Evolutionary conservation across 2,797 vertebrate genomes (phyloP).

Genomic region (Oophaga sylvatica): DNA sequence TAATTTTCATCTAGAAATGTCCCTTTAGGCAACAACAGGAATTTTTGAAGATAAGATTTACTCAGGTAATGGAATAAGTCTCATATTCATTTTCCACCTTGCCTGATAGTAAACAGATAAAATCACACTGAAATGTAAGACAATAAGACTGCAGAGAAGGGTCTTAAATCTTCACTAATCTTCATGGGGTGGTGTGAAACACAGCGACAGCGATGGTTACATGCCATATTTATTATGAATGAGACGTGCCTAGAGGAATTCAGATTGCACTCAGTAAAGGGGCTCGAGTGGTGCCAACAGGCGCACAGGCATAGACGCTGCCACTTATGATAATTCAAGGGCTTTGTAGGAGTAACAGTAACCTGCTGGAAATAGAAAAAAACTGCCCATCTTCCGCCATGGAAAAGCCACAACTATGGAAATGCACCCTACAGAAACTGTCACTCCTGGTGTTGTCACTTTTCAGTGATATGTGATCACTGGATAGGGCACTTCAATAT

Average conservation of each 20-base stretch:
- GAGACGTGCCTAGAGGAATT: background rate
- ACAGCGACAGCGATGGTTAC: background rate
- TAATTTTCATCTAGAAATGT: conserved; percentile 34
- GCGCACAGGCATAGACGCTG: background rate
- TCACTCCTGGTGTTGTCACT: too few species aligned
- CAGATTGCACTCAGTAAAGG: background rate
- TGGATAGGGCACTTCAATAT: too few species aligned
- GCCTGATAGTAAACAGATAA: conserved; percentile 18
- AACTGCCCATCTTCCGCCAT: background rate
- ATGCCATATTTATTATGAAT: background rate
- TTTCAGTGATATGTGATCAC: too few species aligned
- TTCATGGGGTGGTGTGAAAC: background rate
- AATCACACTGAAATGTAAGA: conserved; percentile 27
- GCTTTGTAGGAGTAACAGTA: background rate
- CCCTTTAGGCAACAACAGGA: conserved; percentile 24
- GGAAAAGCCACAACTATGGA: too few species aligned
- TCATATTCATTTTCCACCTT: conserved; percentile 23
- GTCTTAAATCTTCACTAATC: conserved; percentile 16
- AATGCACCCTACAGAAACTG: too few species aligned
- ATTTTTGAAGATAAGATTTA: conserved; percentile 27
- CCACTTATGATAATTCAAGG: background rate
- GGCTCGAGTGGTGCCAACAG: background rate
- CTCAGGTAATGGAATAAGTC: conserved; percentile 29
- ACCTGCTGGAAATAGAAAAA: background rate
- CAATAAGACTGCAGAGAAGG: background rate